Base-by-base conservation (phyloP, 2,113 vertebrate species). In the Sprattus sprattus region DNA sequence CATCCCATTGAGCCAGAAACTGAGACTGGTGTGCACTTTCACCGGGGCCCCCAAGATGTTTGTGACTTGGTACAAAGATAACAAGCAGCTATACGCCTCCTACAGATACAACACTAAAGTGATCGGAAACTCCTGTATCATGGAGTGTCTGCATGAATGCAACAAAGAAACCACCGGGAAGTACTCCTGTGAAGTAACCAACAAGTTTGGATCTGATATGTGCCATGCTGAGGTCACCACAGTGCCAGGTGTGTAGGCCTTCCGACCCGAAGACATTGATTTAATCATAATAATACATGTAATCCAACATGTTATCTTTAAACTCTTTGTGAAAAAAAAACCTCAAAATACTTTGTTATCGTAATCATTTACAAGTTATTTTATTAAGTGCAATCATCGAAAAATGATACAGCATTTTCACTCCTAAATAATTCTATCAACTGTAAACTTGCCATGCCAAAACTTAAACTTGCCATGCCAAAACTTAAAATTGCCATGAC, bases 31-130 rank as follows among this genome's bases (percentile, higher is more conserved):
- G 25, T 71, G 64, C 11, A 11, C 64, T 3, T 71, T 71, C 25
- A 32, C 96, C 0, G 96, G 96, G 84, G 96, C 96, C 87, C 96
- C 96, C 39, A 95, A 96, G 87, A 91, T 96, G 75, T 92, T 89
- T 49, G 89, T 95, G 82, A 88, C 90, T 82, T 96, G 96, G 96
- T 95, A 94, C 86, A 95, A 94, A 90, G 96, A 96, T 89, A 96
- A 96, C 18, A 82, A 95, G 57, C 95, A 96, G 89, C 87, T 96
- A 15, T 88, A 94, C 49, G 92, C 93, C 44, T 95, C 92, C 25
- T 25, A 71, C n/a, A 71, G n/a, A 9, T 71, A 71, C 64, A 71
- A 71, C n/a, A 71, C 28, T 1, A 71, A 71, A 25, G 64, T 71
- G 1, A 11, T 15, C 8, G 28, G 28, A 9, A 71, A 71, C 28